Conservation (phyloP, 2,888 invertebrate species). For the Netelia melanura region DNA sequence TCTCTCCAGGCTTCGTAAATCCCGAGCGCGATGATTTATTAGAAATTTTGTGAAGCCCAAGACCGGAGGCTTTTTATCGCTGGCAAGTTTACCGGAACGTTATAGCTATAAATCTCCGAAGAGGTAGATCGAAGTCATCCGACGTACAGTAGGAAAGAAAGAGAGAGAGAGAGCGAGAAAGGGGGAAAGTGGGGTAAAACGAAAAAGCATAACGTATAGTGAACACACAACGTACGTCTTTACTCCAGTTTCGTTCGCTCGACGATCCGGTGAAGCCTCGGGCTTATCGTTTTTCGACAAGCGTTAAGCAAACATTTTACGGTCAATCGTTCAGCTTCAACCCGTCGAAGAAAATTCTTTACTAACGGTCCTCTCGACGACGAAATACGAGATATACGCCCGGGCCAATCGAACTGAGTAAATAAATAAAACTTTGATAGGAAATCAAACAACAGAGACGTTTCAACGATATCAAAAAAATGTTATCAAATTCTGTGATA, state of each 20-base stretch:
- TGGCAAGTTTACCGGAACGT: constrained; percentile 68
- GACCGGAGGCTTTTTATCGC: constrained; percentile 69
- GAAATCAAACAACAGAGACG: too few species aligned
- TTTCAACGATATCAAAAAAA: too few species aligned
- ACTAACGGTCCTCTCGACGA: constrained; percentile 6
- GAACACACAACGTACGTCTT: constrained; percentile 63
- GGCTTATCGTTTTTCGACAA: constrained; percentile 64
- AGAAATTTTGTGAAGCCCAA: constrained; percentile 69
- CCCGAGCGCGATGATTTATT: constrained; percentile 69
- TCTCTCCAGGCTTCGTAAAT: constrained; percentile 62
- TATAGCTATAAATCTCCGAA: constrained; percentile 68
- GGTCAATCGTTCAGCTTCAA: constrained; percentile 35
- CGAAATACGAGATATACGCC: not conserved
- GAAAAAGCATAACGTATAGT: constrained; percentile 33
- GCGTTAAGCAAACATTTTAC: constrained; percentile 61
- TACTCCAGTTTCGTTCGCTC: constrained; percentile 41
- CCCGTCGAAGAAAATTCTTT: constrained; percentile 13
- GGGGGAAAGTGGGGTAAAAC: not conserved
- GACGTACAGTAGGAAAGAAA: constrained; percentile 27
- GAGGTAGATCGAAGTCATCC: constrained; percentile 56
- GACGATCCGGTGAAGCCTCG: constrained; percentile 49
- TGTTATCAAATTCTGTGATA: too few species aligned
- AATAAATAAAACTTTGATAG: too few species aligned
- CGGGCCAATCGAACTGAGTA: too few species aligned
- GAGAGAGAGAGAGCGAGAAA: constrained; percentile 37